Evolutionary conservation across 2,888 invertebrate species (phyloP).

Genomic region (Apamea monoglypha): DNA sequence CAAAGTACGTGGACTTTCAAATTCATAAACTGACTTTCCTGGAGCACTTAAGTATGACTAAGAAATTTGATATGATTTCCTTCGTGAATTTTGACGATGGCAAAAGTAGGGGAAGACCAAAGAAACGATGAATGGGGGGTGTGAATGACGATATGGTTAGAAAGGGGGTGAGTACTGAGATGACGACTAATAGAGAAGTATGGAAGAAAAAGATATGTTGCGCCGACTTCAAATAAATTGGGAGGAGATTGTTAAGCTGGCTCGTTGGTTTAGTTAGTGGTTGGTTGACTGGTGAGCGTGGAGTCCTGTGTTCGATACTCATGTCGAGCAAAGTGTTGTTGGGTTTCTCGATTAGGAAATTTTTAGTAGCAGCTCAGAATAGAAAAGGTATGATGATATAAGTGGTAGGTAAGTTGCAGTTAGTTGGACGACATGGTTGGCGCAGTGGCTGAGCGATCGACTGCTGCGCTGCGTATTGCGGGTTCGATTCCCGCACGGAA

Average conservation of each 20-base stretch:
- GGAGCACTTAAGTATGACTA: not conserved
- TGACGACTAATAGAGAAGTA: not conserved
- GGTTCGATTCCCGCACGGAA: too few relatives aligned
- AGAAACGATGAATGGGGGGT: not conserved
- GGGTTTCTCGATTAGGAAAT: not conserved
- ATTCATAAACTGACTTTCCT: conserved; percentile 20
- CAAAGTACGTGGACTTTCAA: conserved; percentile 10
- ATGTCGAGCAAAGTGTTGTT: not conserved
- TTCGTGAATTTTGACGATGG: not conserved
- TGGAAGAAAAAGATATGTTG: too few relatives aligned
- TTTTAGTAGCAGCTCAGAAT: not conserved
- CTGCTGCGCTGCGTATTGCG: too few relatives aligned
- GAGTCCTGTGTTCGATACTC: not conserved
- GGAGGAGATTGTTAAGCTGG: not conserved
- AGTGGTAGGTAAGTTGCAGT: too few relatives aligned
- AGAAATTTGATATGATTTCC: not conserved
- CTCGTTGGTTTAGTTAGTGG: not conserved
- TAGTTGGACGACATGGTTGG: too few relatives aligned
- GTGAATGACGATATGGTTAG: not conserved
- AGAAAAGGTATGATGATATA: too few relatives aligned
- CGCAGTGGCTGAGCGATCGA: too few relatives aligned
- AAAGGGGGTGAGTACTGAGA: too few relatives aligned
- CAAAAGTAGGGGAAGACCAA: not conserved
- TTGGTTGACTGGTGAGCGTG: not conserved
- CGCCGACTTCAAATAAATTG: too few relatives aligned